Evolutionary conservation across 2,797 vertebrate genomes (phyloP), one percentile per base, ranked within the genome.

Genomic region (Chrysocyon brachyurus): DNA sequence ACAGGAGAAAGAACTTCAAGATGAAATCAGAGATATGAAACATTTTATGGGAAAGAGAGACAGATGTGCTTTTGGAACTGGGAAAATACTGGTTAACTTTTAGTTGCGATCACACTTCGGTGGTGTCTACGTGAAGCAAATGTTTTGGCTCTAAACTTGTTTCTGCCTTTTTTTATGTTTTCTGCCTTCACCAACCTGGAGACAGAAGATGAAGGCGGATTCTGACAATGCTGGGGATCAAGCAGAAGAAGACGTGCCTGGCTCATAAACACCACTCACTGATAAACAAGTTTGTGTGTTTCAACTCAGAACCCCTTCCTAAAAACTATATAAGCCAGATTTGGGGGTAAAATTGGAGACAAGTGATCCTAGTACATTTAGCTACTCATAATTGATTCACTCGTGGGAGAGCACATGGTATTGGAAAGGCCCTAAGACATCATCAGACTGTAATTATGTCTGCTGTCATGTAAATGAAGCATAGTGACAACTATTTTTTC

Each of bases 21-120:
- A 91, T 49, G 52, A 94, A 85, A 89, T 90, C 68, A 96, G 93
- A 97, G 84, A 90, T 22, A 92, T 33, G 61, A 82, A 97, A 63
- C 61, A 85, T 75, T 96, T 90, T 86, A 86, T 64, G 28, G 82
- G 64, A 92, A 87, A 91, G 49, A 64, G 73, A 97, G 96, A 90
- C 96, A 98, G 96, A 97, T 96, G 97, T 96, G 96, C 78, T 96
- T 96, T 96, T 75, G 78, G 73, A 96, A 96, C 82, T 61, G 36
- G 96, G 95, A 98, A 96, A 96, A 98, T 72, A 98, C 19, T 96
- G 92, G 96, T 98, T 97, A 97, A 97, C 95, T 98, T 97, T 92
- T 97, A 96, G 97, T 97, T 97, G 97, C 92, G 96, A 98, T 97
- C 98, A 97, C 97, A 97, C 97, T 96, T 98, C 31, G 15, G 40